These are phyloP conservation scores for Lepidotrigona ventralis DNA, from an alignment of 1,140 invertebrate genomes.

Conservation along the genomic window DNA sequence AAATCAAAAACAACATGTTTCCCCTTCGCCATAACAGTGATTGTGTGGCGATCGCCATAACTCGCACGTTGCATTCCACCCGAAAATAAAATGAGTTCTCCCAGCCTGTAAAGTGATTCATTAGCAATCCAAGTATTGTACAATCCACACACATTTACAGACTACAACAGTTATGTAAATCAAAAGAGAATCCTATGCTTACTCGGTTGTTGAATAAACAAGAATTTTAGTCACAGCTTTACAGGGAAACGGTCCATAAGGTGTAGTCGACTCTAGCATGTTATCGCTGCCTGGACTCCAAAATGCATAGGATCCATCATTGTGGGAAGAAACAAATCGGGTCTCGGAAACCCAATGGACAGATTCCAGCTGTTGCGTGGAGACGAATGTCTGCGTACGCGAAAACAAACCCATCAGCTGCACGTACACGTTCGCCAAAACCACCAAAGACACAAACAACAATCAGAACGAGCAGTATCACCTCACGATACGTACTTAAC, in stretches of 20 bases:
- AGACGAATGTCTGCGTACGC: constrained; percentile 87
- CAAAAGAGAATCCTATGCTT: constrained; percentile 49
- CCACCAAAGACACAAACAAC: constrained; percentile 78
- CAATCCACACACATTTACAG: too few relatives aligned
- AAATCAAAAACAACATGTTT: constrained; percentile 96
- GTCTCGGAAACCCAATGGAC: constrained; percentile 87
- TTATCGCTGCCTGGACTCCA: constrained; percentile 86
- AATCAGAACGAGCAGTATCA: constrained; percentile 71
- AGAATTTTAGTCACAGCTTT: constrained; percentile 94
- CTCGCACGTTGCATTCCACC: constrained; percentile 97
- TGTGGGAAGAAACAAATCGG: constrained; percentile 96
- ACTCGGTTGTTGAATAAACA: constrained; percentile 77
- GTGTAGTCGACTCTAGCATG: constrained; percentile 87
- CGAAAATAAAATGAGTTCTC: constrained; percentile 84
- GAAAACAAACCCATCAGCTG: constrained; percentile 81
- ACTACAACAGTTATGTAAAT: background rate
- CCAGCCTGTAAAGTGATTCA: constrained; percentile 74
- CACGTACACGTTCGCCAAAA: constrained; percentile 78
- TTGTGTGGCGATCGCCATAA: constrained; percentile 95
- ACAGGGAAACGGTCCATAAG: constrained; percentile 97
- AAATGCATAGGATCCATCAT: constrained; percentile 94
- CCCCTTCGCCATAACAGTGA: constrained; percentile 89
- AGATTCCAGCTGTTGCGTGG: constrained; percentile 94
- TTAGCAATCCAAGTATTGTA: background rate
- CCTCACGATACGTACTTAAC: constrained; percentile 52